Conservation (phyloP, 2,113 vertebrate species). For the Carassius auratus region DNA sequence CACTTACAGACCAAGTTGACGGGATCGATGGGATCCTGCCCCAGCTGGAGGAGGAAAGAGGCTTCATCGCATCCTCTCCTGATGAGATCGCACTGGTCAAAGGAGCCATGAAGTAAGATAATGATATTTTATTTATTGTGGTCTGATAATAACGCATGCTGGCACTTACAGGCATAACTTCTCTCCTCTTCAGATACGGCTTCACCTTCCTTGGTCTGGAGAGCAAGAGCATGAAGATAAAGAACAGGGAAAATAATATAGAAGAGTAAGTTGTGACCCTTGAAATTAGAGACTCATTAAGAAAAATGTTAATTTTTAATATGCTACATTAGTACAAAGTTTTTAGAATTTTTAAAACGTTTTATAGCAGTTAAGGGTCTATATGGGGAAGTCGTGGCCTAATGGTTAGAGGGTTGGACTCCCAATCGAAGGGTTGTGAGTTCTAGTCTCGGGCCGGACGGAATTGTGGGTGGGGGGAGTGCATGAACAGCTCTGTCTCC, state of each 20-base stretch:
- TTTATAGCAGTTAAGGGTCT: not conserved
- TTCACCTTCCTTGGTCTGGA: slow-evolving; percentile 93
- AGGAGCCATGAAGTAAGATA: slow-evolving; percentile 90
- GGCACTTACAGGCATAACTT: slow-evolving; percentile 34
- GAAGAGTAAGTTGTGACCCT: slow-evolving; percentile 84
- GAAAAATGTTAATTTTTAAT: not conserved
- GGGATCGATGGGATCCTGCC: slow-evolving; percentile 53
- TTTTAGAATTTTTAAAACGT: too few relatives aligned
- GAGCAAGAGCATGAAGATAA: slow-evolving; percentile 86
- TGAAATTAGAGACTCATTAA: not conserved
- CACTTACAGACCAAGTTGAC: slow-evolving; percentile 52
- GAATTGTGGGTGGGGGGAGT: too few relatives aligned
- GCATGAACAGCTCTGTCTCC: too few relatives aligned
- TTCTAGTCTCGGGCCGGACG: too few relatives aligned
- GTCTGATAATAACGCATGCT: not conserved
- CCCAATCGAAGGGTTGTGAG: too few relatives aligned
- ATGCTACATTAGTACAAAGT: not conserved
- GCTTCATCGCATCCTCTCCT: slow-evolving; percentile 91
- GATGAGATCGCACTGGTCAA: slow-evolving; percentile 94
- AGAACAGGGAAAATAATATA: slow-evolving; percentile 85
- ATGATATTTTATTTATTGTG: not conserved
- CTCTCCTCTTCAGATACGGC: slow-evolving; percentile 85
- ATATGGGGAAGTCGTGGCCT: too few relatives aligned
- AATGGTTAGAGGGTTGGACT: too few relatives aligned
- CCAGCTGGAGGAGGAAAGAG: slow-evolving; percentile 58